These are phyloP conservation scores for Corythaixoides concolor DNA, from an alignment of 2,113 vertebrate species.

Conservation along the genomic window DNA sequence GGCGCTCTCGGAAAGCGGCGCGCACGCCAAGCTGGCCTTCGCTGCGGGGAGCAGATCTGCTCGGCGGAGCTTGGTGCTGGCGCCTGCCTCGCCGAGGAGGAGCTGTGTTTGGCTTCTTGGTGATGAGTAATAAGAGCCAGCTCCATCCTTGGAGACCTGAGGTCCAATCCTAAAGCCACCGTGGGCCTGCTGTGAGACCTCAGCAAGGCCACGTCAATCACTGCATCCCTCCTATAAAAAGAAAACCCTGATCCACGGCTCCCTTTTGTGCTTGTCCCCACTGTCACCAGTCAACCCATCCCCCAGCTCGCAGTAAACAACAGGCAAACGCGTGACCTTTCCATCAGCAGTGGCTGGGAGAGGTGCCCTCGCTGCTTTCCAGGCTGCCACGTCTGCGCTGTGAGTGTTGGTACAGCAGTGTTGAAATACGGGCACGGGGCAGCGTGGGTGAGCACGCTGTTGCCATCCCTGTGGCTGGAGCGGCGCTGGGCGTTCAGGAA, in stretches of 20 bases:
- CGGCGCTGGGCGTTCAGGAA: accelerated
- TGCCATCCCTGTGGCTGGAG: not conserved
- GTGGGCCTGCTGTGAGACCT: not conserved
- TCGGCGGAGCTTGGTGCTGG: not conserved
- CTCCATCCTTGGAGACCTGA: not conserved
- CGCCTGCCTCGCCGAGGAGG: not conserved
- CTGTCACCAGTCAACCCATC: not conserved
- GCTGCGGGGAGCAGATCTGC: not conserved
- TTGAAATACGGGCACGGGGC: accelerated
- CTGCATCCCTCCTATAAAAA: not conserved
- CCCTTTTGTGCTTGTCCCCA: not conserved
- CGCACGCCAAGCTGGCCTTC: accelerated
- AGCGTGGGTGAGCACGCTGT: accelerated
- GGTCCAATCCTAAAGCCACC: not conserved
- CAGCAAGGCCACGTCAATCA: not conserved
- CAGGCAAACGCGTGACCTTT: not conserved
- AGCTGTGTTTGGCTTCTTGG: not conserved
- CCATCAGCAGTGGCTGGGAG: not conserved
- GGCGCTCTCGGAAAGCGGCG: not conserved
- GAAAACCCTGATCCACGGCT: not conserved
- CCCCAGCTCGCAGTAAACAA: accelerated
- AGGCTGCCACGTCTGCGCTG: not conserved
- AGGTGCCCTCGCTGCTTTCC: not conserved
- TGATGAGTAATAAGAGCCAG: not conserved
- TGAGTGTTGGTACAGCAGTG: accelerated